These are phyloP conservation scores for Meloidogyne chitwoodi DNA, from an alignment of 1,140 invertebrate species.

Conservation along the genomic window DNA sequence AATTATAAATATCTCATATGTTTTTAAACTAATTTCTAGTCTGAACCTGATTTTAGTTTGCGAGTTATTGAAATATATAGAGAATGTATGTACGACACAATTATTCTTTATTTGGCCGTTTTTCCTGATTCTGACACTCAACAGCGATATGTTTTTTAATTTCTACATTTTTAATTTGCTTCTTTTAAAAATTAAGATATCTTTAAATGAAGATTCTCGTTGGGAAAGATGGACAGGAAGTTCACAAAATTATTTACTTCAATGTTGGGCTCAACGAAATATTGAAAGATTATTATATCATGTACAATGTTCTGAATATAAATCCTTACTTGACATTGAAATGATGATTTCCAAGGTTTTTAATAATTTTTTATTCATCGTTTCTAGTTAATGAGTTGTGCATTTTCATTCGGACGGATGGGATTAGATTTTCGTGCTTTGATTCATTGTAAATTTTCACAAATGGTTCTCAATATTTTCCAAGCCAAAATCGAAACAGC, in stretches of 20 bases:
- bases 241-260: conserved; percentile 52
- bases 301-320: conserved; percentile 33
- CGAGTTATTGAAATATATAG: conserved; percentile 54
- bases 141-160: conserved; percentile 36
- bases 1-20: conserved; percentile 50
- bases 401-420: conserved; percentile 58
- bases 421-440: conserved; percentile 55
- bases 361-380: conserved; percentile 1
- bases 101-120: conserved; percentile 59
- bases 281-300: conserved; percentile 40
- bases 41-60: conserved; percentile 50
- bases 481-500: conserved; percentile 26
- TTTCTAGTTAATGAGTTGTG: conserved; percentile 54
- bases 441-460: conserved; percentile 40
- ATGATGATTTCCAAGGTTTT: conserved; percentile 20
- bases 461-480: conserved; percentile 45
- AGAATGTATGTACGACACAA: conserved; percentile 60
- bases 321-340: conserved; percentile 37
- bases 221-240: conserved; percentile 57
- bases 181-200: conserved; percentile 18
- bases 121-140: conserved; percentile 53
- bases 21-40: conserved; percentile 56
- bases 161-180: not conserved
- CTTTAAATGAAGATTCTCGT: conserved; percentile 44
- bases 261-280: conserved; percentile 53